phyloP scores from a whole-genome alignment of 2,888 invertebrate genomes.

The Gymnosoma rotundatum region DNA sequence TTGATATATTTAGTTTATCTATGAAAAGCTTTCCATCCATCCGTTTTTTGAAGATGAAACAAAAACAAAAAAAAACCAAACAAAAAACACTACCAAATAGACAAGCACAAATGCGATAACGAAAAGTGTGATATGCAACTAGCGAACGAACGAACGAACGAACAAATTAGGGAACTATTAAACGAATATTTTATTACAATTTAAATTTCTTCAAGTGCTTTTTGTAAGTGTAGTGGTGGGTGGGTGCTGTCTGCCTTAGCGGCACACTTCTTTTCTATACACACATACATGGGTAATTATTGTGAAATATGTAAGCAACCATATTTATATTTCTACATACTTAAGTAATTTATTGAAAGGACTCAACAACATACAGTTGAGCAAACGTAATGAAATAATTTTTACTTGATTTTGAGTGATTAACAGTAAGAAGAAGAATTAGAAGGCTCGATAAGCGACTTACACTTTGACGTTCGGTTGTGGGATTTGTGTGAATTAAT shows the following conservation, averaged over 20 bases:
- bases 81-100: neutral
- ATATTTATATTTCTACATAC: neutral
- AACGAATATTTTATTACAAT: slow-evolving; percentile 17
- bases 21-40: neutral
- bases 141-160: neutral
- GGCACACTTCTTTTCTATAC: neutral
- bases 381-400: slow-evolving; percentile 36
- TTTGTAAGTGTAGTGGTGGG: neutral
- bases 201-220: slow-evolving; percentile 50
- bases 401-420: slow-evolving; percentile 37
- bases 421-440: slow-evolving; percentile 29
- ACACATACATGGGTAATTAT: too few species aligned
- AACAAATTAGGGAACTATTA: neutral
- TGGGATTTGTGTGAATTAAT: slow-evolving; percentile 73
- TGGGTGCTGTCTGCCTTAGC: slow-evolving; percentile 13
- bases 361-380: slow-evolving; percentile 47
- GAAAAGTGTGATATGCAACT: neutral
- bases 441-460: slow-evolving; percentile 72
- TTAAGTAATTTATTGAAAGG: slow-evolving; percentile 12
- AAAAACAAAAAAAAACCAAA: neutral
- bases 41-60: slow-evolving; percentile 8
- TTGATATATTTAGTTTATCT: slow-evolving; percentile 2
- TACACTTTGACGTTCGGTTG: slow-evolving; percentile 75
- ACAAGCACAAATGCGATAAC: slow-evolving; percentile 40
- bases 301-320: neutral